These are phyloP conservation scores for Cryptocheilus praepositus DNA, from an alignment of 2,888 invertebrate species.

Conservation along the genomic window DNA sequence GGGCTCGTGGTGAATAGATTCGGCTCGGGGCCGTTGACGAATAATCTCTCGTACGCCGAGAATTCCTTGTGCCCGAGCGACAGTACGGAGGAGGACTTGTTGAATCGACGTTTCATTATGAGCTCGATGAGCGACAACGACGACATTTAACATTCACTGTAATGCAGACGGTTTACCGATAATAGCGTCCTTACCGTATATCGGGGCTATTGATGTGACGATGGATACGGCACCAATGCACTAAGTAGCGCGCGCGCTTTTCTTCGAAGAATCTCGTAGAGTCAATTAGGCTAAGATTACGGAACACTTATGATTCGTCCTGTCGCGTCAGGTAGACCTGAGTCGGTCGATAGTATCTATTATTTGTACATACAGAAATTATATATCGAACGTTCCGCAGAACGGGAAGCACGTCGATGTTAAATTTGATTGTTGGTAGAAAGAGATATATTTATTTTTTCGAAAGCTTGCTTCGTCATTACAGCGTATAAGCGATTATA, in stretches of 20 bases:
- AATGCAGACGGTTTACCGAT: not conserved
- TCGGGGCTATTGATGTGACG: too few relatives aligned
- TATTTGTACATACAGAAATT: too few relatives aligned
- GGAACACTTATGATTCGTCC: too few relatives aligned
- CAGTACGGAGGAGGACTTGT: conserved; percentile 61
- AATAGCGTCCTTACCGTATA: too few relatives aligned
- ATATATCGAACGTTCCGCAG: too few relatives aligned
- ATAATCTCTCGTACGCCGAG: conserved; percentile 56
- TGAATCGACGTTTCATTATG: conserved; percentile 65
- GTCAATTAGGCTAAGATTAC: too few relatives aligned
- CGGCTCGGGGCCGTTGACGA: conserved; percentile 61
- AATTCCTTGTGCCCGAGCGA: conserved; percentile 63
- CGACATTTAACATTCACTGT: conserved; percentile 54
- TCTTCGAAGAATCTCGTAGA: too few relatives aligned
- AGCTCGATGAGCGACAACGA: conserved; percentile 68
- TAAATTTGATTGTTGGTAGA: conserved; percentile 48
- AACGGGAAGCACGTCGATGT: conserved; percentile 21
- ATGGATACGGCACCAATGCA: too few relatives aligned
- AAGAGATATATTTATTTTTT: conserved; percentile 56
- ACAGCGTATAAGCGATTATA: too few relatives aligned
- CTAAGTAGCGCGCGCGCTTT: too few relatives aligned
- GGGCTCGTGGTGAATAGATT: conserved; percentile 71
- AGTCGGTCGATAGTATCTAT: too few relatives aligned
- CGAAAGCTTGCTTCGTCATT: conserved; percentile 14
- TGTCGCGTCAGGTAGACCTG: too few relatives aligned